phyloP scores from a whole-genome alignment of 2,797 vertebrate species.

The Hyperoplus immaculatus region DNA sequence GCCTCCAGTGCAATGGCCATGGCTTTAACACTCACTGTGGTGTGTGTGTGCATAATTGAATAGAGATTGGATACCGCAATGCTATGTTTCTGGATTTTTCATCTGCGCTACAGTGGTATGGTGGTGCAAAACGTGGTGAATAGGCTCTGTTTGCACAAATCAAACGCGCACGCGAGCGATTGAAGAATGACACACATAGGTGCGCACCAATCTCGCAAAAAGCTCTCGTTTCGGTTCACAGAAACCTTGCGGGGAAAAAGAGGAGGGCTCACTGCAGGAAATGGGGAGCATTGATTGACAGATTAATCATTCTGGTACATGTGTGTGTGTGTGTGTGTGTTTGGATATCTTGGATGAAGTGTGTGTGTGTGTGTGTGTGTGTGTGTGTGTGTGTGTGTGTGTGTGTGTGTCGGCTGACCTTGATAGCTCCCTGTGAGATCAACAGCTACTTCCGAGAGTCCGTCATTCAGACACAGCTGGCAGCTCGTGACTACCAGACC shows the following conservation, averaged over 20 bases:
- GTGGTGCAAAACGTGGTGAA: slow-evolving; percentile 70
- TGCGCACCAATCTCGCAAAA: slow-evolving; percentile 62
- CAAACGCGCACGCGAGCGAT: slow-evolving; percentile 42
- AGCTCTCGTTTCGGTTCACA: slow-evolving; percentile 72
- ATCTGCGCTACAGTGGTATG: slow-evolving; percentile 60
- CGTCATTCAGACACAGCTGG: slow-evolving; percentile 74
- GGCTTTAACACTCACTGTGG: slow-evolving; percentile 45
- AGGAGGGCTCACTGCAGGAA: slow-evolving; percentile 80
- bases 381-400: slow-evolving; percentile 55
- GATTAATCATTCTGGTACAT: slow-evolving; percentile 85
- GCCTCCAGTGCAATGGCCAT: slow-evolving; percentile 54
- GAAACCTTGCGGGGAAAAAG: slow-evolving; percentile 73
- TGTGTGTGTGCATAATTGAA: slow-evolving; percentile 62
- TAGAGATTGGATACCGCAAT: slow-evolving; percentile 62
- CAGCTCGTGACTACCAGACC: slow-evolving; percentile 63
- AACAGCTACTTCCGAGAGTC: slow-evolving; percentile 70
- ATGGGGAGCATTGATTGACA: slow-evolving; percentile 86
- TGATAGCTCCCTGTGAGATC: slow-evolving; percentile 78
- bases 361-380: slow-evolving; percentile 54
- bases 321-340: slow-evolving; percentile 60
- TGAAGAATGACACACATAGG: slow-evolving; percentile 42
- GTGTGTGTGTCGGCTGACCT: slow-evolving; percentile 80
- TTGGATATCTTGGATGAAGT: slow-evolving; percentile 23
- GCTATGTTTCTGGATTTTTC: slow-evolving; percentile 76
- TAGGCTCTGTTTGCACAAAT: slow-evolving; percentile 76